Evolutionary conservation across 2,888 invertebrate species (phyloP).

Genomic region (Tenodera sinensis): DNA sequence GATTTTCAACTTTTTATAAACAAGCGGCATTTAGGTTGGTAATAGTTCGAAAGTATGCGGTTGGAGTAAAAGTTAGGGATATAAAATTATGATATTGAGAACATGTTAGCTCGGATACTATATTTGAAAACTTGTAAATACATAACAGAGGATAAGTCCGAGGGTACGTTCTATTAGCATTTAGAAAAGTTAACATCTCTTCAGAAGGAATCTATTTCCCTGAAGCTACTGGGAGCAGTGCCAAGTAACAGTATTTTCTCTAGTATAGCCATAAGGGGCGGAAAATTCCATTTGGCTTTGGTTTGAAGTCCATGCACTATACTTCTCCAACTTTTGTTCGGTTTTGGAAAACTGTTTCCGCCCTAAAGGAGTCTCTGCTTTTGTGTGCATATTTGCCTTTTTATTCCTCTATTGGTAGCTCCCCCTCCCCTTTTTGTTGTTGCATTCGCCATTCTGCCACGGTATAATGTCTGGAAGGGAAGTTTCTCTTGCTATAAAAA

Average conservation of each 20-base stretch:
- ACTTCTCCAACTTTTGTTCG: not conserved
- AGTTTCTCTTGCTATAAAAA: not conserved
- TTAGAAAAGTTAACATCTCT: not conserved
- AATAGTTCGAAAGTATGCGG: too few relatives aligned
- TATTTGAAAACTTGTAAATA: too few relatives aligned
- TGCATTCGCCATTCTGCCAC: not conserved
- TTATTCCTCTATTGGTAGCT: not conserved
- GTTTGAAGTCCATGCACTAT: not conserved
- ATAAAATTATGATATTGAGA: too few relatives aligned
- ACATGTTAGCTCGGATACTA: too few relatives aligned
- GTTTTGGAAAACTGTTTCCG: slow-evolving; percentile 3
- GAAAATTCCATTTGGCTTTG: not conserved
- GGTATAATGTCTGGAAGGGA: not conserved
- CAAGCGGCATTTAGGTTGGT: too few relatives aligned
- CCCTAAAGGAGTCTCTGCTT: not conserved
- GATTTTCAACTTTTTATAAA: too few relatives aligned
- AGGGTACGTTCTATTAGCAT: not conserved
- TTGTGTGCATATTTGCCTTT: not conserved
- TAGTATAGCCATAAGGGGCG: not conserved
- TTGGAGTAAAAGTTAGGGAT: too few relatives aligned
- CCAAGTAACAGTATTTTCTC: not conserved
- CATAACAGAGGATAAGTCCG: too few relatives aligned
- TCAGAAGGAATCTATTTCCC: not conserved
- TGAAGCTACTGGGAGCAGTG: not conserved
- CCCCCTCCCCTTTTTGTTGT: not conserved